Conservation (phyloP, 2,888 invertebrate genomes). For the Megamerina dolium region DNA sequence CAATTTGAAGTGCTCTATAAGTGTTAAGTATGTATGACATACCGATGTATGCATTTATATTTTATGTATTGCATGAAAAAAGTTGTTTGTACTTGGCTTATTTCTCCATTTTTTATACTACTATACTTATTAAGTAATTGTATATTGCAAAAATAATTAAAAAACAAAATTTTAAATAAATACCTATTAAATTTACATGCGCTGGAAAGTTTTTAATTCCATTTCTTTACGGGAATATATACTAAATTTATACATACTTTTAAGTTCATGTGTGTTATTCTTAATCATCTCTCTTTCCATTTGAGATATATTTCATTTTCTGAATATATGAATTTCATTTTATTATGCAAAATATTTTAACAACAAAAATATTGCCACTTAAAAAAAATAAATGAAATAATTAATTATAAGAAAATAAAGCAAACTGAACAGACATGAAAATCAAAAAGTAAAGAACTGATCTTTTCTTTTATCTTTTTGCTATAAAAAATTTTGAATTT, state of each 20-base stretch:
- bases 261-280: no score
- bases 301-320: no score
- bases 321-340: not conserved
- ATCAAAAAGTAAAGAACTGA: conserved; percentile 3
- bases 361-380: conserved; percentile 22
- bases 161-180: not conserved
- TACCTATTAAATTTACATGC: conserved; percentile 1
- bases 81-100: conserved; percentile 22
- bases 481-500: conserved; percentile 22
- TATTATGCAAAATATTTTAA: conserved; percentile 11
- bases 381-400: no score
- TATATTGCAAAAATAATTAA: no score
- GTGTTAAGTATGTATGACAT: conserved; percentile 7
- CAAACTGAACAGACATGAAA: no score
- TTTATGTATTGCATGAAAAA: no score
- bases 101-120: not conserved
- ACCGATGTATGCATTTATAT: not conserved
- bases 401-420: conserved; percentile 12
- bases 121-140: not conserved
- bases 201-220: conserved; percentile 12
- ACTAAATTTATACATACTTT: not conserved
- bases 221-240: conserved; percentile 4
- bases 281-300: no score
- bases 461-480: conserved; percentile 6
- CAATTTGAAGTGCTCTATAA: no score